A percentile compares a stretch with the other conserved stretches of the same genome.
These are phyloP conservation scores for Alectoris magna DNA, from an alignment of 2,797 vertebrate species.

Conservation along the genomic window DNA sequence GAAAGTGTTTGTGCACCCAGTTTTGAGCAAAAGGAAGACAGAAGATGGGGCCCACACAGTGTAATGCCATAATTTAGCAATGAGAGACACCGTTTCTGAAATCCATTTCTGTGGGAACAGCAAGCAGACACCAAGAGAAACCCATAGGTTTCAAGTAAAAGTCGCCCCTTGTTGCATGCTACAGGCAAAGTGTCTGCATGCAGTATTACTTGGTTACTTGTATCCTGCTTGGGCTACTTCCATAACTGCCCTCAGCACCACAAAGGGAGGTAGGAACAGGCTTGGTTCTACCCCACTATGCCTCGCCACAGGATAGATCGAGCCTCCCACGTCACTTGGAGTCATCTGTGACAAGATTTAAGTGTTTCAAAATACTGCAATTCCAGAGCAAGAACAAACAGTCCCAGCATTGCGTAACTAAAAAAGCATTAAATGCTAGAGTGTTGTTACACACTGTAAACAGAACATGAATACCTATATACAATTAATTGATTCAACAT, in stretches of 20 bases:
- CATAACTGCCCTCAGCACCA: fast-evolving
- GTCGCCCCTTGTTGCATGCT: background rate
- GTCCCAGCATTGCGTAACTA: conserved; percentile 43
- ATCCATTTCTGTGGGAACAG: conserved; percentile 20
- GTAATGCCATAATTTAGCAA: background rate
- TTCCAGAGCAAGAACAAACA: conserved; percentile 69
- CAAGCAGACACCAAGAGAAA: conserved; percentile 29
- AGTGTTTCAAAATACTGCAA: conserved; percentile 71
- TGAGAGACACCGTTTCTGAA: background rate
- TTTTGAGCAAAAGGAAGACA: background rate
- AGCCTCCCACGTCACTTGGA: conserved; percentile 58
- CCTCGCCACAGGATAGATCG: background rate
- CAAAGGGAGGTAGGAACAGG: background rate
- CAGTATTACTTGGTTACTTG: background rate
- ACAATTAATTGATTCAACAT: conserved; percentile 65
- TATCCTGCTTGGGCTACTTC: background rate
- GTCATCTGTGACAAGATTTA: conserved; percentile 66
- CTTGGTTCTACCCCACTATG: background rate
- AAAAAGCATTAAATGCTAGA: conserved; percentile 62
- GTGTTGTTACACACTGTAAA: conserved; percentile 57
- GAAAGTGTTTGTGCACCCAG: background rate
- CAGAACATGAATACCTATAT: conserved; percentile 59
- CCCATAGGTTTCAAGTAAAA: background rate
- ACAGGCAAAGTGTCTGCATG: background rate
- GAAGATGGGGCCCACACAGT: conserved; percentile 1